Evolutionary conservation across 2,888 invertebrate genomes (phyloP), one percentile per base, ranked within the genome.

Genomic region (Eudemis profundana): DNA sequence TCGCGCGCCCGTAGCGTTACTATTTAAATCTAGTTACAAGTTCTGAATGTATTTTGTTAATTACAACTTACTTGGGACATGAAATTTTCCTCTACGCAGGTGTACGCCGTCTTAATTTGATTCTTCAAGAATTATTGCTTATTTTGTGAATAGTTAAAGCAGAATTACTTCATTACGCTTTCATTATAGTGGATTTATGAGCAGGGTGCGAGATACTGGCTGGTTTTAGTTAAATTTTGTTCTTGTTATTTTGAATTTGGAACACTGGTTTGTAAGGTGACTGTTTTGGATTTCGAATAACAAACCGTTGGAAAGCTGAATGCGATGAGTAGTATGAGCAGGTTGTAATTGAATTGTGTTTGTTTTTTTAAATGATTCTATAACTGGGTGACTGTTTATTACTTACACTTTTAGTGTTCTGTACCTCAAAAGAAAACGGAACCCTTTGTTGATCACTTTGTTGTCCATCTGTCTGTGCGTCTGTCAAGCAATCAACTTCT

Each of bases 21-120:
- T 90, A 90, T 90, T 90, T 90, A 90, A 92, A 92, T 90, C 90
- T 83, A 87, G 91, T 92, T 92, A 91, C 88, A 89, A 91, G 90
- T 91, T 90, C 81, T 84, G 89, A 90, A 90, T 90, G 89, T 90
- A 90, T 91, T 91, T 90, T 89, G 89, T 90, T 87, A 90, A 91
- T 91, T 90, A 90, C 88, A 84, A 83, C 82, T 83, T 85, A 89
- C 86, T 87, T 86, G 81, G 81, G 76, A 84, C 86, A 88, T 85
- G 88, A 90, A 90, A 89, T 89, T 89, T 87, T 86, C 83, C 74
- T 73, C 73, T 78, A 72, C 80, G 76, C 89, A 89, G 87, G 87
- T 87, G 88, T 70, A 74, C 73, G 70, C 56, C 70, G 54, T 15
- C 74, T 77, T 78, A 79, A 81, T 82, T 79, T 77, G 77, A 76